Percentiles rank a stretch among this genome's conserved stretches.
phyloP scores from a whole-genome alignment of 2,797 vertebrate species.

The Taenioides sp. region DNA sequence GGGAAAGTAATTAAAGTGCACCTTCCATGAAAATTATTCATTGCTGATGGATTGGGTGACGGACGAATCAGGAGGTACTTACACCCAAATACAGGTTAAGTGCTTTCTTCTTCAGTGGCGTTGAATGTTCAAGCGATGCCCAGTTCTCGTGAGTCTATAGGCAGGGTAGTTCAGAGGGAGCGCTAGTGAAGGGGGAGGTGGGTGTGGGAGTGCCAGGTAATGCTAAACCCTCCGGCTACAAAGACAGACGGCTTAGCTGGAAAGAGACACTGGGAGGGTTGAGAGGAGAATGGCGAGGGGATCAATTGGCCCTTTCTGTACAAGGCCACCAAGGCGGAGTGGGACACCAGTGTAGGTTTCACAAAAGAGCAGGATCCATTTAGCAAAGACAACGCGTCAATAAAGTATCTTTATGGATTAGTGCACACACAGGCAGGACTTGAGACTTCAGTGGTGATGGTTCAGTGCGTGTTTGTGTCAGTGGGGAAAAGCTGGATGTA shows the following conservation, averaged over 20 bases:
- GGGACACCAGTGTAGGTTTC: conserved; percentile 81
- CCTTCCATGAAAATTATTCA: conserved; percentile 99
- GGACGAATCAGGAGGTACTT: conserved; percentile 94
- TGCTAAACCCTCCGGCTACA: conserved; percentile 78
- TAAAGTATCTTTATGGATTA: conserved; percentile 82
- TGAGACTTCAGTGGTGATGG: not conserved
- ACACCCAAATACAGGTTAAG: conserved; percentile 94
- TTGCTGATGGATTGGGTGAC: conserved; percentile 98
- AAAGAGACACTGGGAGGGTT: conserved; percentile 77
- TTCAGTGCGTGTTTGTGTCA: not conserved
- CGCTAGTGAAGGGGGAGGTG: not conserved
- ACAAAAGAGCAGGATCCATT: conserved; percentile 75
- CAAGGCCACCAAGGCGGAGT: conserved; percentile 74
- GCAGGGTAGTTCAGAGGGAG: conserved; percentile 54
- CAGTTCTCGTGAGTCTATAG: conserved; percentile 63
- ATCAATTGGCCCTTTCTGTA: conserved; percentile 79
- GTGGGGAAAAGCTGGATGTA: not conserved
- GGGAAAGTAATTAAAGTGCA: conserved; percentile 99
- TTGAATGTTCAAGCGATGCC: conserved; percentile 76
- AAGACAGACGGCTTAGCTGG: conserved; percentile 82
- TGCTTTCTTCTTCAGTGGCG: conserved; percentile 81
- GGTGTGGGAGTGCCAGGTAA: conserved; percentile 74
- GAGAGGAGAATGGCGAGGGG: conserved; percentile 78
- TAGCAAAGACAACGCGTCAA: conserved; percentile 80
- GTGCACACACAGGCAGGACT: conserved; percentile 44